Evolutionary conservation across 2,113 vertebrate genomes (phyloP).

Genomic region (Rousettus leschenaultii): DNA sequence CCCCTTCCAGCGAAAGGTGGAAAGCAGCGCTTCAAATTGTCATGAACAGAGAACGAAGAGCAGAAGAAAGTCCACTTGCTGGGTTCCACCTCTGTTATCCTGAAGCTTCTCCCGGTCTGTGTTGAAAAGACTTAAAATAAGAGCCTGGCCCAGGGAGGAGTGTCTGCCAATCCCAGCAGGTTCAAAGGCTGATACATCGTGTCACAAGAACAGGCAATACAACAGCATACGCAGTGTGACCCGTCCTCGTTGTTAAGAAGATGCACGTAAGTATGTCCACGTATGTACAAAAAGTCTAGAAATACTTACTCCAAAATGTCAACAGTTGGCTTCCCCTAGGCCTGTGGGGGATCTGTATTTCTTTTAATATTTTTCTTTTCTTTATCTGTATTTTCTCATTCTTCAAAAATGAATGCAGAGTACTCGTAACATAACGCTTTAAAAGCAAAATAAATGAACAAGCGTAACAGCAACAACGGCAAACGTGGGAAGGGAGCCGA

Average conservation of each 20-base stretch:
- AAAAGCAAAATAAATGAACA: not conserved
- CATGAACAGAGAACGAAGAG: not conserved
- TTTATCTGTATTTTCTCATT: not conserved
- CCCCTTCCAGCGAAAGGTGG: not conserved
- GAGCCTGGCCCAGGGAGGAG: not conserved
- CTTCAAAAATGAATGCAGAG: not conserved
- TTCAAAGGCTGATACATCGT: not conserved
- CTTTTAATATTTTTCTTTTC: too few species aligned
- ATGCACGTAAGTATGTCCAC: not conserved
- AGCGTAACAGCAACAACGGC: not conserved
- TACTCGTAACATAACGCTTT: not conserved
- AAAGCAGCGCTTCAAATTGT: not conserved
- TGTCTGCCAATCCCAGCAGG: not conserved
- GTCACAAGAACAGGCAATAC: not conserved
- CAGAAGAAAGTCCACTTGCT: not conserved
- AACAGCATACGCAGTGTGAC: fast-evolving
- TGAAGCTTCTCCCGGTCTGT: not conserved
- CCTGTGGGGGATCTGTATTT: not conserved
- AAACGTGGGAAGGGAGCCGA: not conserved
- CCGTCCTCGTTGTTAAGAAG: not conserved
- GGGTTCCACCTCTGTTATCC: not conserved
- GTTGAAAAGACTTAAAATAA: not conserved
- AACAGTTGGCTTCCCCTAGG: not conserved
- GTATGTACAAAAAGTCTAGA: not conserved
- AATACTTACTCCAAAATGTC: not conserved